These are phyloP conservation scores for Premnoplex brunnescens DNA, from an alignment of 2,797 vertebrate species.

Conservation along the genomic window DNA sequence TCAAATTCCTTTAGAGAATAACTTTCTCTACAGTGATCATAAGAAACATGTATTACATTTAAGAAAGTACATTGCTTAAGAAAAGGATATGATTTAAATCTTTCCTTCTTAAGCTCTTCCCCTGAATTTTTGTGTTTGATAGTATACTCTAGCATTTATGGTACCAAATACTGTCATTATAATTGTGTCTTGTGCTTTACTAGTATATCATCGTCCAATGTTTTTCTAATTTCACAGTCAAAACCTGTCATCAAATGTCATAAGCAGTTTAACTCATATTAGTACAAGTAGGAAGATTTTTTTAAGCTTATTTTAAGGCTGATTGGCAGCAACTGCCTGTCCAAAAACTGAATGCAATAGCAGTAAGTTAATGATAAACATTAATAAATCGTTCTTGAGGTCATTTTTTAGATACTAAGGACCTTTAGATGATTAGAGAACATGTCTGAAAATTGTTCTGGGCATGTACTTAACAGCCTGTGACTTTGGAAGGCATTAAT, in stretches of 20 bases:
- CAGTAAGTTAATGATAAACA: constrained; percentile 30
- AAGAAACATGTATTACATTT: background rate
- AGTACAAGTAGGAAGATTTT: constrained; percentile 2
- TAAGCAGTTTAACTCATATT: constrained; percentile 36
- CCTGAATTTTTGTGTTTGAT: background rate
- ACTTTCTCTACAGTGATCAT: background rate
- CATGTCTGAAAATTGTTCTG: constrained; percentile 31
- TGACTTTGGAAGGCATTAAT: constrained; percentile 48
- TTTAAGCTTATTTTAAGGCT: constrained; percentile 47
- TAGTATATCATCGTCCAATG: background rate
- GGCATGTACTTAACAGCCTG: constrained; percentile 21
- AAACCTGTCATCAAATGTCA: constrained; percentile 12
- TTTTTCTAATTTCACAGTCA: constrained; percentile 15
- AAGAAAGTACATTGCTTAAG: background rate
- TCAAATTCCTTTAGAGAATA: constrained; percentile 30
- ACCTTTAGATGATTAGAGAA: constrained; percentile 41
- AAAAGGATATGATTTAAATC: background rate
- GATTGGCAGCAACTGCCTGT: constrained; percentile 27
- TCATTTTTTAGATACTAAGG: constrained; percentile 32
- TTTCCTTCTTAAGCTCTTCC: background rate
- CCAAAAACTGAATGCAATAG: constrained; percentile 2
- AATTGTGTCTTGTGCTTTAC: constrained; percentile 6
- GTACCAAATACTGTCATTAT: background rate
- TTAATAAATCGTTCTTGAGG: constrained; percentile 27
- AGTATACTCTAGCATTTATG: background rate